phyloP scores from a whole-genome alignment of 2,888 invertebrate species.

The Nezara viridula region DNA sequence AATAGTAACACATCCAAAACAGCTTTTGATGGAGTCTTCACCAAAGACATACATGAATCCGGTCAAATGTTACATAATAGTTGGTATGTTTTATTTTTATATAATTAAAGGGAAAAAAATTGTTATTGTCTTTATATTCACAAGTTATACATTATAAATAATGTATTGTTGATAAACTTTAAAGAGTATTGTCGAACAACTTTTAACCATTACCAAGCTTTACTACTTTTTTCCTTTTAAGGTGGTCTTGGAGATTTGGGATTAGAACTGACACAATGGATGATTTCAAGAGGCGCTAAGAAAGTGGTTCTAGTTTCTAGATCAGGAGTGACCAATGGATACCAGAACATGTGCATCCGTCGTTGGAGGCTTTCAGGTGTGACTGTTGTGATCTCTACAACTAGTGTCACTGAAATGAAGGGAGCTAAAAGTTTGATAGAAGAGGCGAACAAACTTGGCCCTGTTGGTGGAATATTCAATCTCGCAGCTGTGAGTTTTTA shows the following conservation, averaged over 20 bases:
- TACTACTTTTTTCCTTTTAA: neutral
- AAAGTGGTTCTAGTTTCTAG: slow-evolving; percentile 88
- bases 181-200: too few species aligned
- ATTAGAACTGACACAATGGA: slow-evolving; percentile 90
- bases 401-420: slow-evolving; percentile 67
- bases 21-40: slow-evolving; percentile 78
- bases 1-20: slow-evolving; percentile 69
- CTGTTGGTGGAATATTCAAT: slow-evolving; percentile 87
- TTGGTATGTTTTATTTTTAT: slow-evolving; percentile 68
- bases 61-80: slow-evolving; percentile 76
- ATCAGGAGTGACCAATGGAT: slow-evolving; percentile 90
- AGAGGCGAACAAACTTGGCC: slow-evolving; percentile 69
- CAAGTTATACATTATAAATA: too few species aligned
- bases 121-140: too few species aligned
- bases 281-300: slow-evolving; percentile 88
- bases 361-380: slow-evolving; percentile 71
- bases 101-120: too few species aligned
- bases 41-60: slow-evolving; percentile 89
- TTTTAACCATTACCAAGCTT: too few species aligned
- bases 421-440: slow-evolving; percentile 69
- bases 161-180: too few species aligned
- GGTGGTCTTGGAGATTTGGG: slow-evolving; percentile 96
- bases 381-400: slow-evolving; percentile 68
- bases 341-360: slow-evolving; percentile 87
- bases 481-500: slow-evolving; percentile 83